Conservation (phyloP, 2,113 vertebrate genomes). For the Marmota flaviventris region DNA sequence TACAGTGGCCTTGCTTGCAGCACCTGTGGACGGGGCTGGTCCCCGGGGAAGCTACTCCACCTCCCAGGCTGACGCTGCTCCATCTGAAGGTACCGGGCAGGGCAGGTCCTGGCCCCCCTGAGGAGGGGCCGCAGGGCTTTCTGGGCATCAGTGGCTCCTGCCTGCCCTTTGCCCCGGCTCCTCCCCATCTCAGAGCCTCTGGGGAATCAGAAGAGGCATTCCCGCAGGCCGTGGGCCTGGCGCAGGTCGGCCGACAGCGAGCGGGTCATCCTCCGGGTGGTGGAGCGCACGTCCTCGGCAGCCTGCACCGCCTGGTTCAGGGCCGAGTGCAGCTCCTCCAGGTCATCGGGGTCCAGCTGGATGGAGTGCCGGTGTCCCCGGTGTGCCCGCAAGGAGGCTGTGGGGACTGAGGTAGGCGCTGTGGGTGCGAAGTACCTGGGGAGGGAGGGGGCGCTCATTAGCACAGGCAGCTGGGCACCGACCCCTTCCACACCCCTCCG, state of each 20-base stretch:
- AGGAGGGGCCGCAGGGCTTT: accelerated
- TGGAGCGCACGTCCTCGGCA: slow-evolving; percentile 86
- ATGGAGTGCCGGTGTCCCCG: slow-evolving; percentile 18
- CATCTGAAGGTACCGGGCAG: background rate
- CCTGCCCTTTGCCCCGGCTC: too few relatives aligned
- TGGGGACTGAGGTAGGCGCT: slow-evolving; percentile 81
- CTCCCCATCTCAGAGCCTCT: background rate
- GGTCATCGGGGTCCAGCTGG: slow-evolving; percentile 60
- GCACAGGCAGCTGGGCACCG: too few relatives aligned
- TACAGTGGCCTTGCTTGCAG: background rate
- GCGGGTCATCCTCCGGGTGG: slow-evolving; percentile 88
- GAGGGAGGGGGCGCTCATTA: too few relatives aligned
- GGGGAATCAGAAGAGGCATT: slow-evolving; percentile 87
- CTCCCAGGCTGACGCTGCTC: too few relatives aligned
- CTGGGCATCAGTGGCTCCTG: accelerated
- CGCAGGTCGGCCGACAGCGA: slow-evolving; percentile 87
- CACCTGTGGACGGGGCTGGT: too few relatives aligned
- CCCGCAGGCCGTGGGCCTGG: slow-evolving; percentile 79
- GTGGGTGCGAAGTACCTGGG: slow-evolving; percentile 88
- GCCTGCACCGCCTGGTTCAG: slow-evolving; percentile 89
- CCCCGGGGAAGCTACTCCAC: background rate
- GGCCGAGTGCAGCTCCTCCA: slow-evolving; percentile 85
- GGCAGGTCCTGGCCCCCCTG: background rate
- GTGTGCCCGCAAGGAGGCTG: accelerated
- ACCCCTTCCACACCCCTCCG: background rate